These are phyloP conservation scores for Gorsachius goisagi DNA, from an alignment of 2,113 vertebrate species.

Conservation along the genomic window DNA sequence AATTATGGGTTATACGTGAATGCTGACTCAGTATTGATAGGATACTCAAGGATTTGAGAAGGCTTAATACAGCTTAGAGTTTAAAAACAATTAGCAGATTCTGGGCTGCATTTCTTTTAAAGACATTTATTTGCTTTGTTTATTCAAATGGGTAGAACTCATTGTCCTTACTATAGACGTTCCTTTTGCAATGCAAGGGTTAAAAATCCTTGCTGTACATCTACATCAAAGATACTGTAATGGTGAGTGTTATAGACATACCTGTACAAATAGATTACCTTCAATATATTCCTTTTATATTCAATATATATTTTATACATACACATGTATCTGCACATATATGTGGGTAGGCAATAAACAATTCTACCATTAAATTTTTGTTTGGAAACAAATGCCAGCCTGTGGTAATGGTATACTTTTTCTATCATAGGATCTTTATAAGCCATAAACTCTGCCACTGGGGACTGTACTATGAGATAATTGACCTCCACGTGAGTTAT, in stretches of 20 bases:
- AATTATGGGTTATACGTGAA: not conserved
- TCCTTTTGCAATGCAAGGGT: not conserved
- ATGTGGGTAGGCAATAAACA: not conserved
- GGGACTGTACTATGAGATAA: constrained; percentile 46
- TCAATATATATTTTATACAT: not conserved
- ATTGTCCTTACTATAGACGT: not conserved
- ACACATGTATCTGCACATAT: not conserved
- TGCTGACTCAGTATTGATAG: not conserved
- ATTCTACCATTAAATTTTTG: not conserved
- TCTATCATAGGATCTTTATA: constrained; percentile 11
- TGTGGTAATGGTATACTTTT: constrained; percentile 8
- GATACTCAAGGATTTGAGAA: not conserved
- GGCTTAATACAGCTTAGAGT: not conserved
- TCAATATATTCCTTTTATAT: not conserved
- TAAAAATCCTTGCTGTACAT: not conserved
- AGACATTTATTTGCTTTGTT: not conserved
- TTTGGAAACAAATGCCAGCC: not conserved
- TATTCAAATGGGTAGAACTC: not conserved
- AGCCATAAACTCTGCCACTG: constrained; percentile 18
- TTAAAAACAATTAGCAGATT: not conserved
- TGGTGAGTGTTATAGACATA: not conserved
- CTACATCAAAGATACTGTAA: not conserved
- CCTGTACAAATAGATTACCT: not conserved
- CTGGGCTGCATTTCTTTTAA: not conserved
- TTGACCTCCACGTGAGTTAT: constrained; percentile 51